Evolutionary conservation across 2,888 invertebrate genomes (phyloP).

Genomic region (Drosophila acutilabella): DNA sequence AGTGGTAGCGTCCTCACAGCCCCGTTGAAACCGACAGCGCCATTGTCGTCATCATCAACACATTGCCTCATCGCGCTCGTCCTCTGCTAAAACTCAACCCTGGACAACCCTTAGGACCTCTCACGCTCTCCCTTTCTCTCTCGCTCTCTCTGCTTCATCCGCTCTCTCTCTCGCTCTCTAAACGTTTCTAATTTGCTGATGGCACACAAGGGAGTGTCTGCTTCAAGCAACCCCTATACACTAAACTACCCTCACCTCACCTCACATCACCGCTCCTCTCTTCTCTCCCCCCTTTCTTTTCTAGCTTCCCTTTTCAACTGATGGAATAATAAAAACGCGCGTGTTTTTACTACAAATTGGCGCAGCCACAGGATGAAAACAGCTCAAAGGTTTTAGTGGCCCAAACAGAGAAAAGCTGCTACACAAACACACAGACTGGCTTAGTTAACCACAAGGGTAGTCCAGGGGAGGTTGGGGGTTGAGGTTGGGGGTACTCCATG

Average conservation of each 20-base stretch:
- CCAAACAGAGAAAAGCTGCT: slow-evolving; percentile 21
- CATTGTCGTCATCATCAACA: slow-evolving; percentile 51
- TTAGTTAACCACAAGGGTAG: background rate
- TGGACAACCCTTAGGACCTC: slow-evolving; percentile 21
- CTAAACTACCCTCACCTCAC: background rate
- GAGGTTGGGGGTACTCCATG: slow-evolving; percentile 16
- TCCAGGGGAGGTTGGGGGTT: background rate
- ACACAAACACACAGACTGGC: slow-evolving; percentile 13
- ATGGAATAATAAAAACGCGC: slow-evolving; percentile 82
- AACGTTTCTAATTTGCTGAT: slow-evolving; percentile 83
- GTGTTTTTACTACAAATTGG: slow-evolving; percentile 78
- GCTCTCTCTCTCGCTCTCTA: slow-evolving; percentile 34
- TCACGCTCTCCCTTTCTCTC: slow-evolving; percentile 4
- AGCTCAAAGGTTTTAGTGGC: slow-evolving; percentile 26
- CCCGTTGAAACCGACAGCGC: slow-evolving; percentile 36
- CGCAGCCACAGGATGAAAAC: slow-evolving; percentile 64
- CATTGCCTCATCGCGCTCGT: slow-evolving; percentile 29
- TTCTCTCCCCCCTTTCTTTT: background rate
- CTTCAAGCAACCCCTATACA: slow-evolving; percentile 56
- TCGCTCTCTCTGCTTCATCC: background rate
- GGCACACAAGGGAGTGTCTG: slow-evolving; percentile 79
- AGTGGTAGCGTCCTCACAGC: slow-evolving; percentile 7
- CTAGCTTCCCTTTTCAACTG: slow-evolving; percentile 45
- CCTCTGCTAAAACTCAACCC: slow-evolving; percentile 2
- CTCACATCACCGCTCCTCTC: background rate